phyloP scores from a whole-genome alignment of 2,888 invertebrate species.

The Clepsis dumicolana region DNA sequence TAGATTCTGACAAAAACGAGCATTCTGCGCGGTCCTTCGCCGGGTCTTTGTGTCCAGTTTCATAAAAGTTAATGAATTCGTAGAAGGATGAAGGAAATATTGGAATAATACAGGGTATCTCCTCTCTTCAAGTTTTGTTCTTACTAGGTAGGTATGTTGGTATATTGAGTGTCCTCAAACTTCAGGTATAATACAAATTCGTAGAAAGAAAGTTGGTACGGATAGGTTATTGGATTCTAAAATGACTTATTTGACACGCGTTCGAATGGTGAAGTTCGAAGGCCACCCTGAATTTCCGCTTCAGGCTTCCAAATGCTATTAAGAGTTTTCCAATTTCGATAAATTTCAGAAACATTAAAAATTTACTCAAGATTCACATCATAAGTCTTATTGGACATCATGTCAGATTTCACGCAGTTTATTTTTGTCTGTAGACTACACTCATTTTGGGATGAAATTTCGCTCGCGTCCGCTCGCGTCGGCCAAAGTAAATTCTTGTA shows the following conservation, averaged over 20 bases:
- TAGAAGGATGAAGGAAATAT: slow-evolving; percentile 5
- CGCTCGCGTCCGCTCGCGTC: no score
- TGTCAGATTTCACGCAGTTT: background rate
- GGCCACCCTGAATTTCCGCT: background rate
- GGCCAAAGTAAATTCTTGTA: no score
- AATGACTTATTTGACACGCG: background rate
- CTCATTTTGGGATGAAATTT: background rate
- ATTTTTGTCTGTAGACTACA: background rate
- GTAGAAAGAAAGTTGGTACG: background rate
- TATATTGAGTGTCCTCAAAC: background rate
- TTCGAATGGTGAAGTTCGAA: background rate
- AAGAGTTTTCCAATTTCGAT: background rate
- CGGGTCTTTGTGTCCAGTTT: slow-evolving; percentile 6
- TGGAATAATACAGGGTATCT: background rate
- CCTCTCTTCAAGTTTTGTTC: background rate
- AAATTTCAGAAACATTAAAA: background rate
- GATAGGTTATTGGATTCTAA: background rate
- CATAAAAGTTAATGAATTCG: slow-evolving; percentile 16
- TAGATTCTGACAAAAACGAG: background rate
- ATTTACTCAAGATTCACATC: background rate
- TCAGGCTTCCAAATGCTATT: background rate
- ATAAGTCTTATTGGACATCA: no score
- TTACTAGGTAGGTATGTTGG: no score
- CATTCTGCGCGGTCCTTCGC: slow-evolving; percentile 11
- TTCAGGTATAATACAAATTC: background rate